These are phyloP conservation scores for Epicampocera succincta DNA, from an alignment of 2,888 invertebrate genomes.

Conservation along the genomic window DNA sequence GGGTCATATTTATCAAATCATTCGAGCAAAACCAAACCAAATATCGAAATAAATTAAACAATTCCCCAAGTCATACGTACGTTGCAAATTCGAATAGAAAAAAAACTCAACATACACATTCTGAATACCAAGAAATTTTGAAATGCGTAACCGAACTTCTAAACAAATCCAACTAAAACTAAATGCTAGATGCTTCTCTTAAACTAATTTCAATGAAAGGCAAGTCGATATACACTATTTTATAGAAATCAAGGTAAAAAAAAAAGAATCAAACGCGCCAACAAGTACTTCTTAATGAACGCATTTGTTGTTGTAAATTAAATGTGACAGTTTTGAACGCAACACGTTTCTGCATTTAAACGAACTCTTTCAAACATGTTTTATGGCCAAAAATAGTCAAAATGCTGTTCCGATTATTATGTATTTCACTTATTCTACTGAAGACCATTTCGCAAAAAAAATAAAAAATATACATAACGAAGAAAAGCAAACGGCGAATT, in stretches of 20 bases:
- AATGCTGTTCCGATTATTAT: constrained; percentile 10
- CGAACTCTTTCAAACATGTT: constrained; percentile 15
- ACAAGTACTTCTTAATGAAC: constrained; percentile 9
- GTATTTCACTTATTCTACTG: constrained; percentile 3
- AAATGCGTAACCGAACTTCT: constrained; percentile 34
- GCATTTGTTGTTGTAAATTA: constrained; percentile 32
- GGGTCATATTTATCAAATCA: constrained; percentile 30
- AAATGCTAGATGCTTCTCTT: neutral
- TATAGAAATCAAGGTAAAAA: constrained; percentile 19
- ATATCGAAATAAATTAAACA: constrained; percentile 8
- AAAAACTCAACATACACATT: neutral
- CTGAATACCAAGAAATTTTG: constrained; percentile 14
- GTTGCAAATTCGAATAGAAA: neutral
- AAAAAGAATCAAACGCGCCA: neutral
- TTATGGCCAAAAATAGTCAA: constrained; percentile 31
- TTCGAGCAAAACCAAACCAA: constrained; percentile 6
- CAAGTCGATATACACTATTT: constrained; percentile 14
- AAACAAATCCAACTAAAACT: constrained; percentile 22
- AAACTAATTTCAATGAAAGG: constrained; percentile 21
- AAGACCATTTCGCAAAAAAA: neutral
- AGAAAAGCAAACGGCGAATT: neutral
- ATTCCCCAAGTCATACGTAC: constrained; percentile 7
- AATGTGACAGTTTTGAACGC: constrained; percentile 34
- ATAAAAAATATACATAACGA: neutral
- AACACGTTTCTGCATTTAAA: constrained; percentile 23